Evolutionary conservation across 2,113 vertebrate species (phyloP), one percentile per base, ranked within the genome.

Genomic region (Pachypanchax playfairii): DNA sequence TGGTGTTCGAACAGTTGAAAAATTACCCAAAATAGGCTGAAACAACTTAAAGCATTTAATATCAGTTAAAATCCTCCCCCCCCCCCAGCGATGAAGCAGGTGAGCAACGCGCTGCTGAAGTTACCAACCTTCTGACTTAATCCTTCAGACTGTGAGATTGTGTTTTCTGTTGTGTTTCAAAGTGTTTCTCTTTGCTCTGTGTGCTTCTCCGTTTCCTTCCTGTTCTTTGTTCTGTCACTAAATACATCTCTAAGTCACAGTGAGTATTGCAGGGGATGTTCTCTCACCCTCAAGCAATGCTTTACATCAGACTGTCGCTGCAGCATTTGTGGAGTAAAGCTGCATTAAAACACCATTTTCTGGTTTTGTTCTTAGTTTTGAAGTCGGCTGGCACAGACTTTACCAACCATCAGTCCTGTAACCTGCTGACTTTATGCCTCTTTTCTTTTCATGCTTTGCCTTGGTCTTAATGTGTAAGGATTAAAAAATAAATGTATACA

Each of bases 171-270:
- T 15, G 47, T 58, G 51, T 75, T 61, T 77, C 61, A 67, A 78
- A 78, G 65, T 70, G 65, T 82, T 85, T 75, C 61, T 64, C 71
- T 80, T 70, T 71, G 61, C 74, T 66, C 62, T 18, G 39, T 75
- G 70, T 60, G 65, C 83, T 43, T 73, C 61, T 85, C 38, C 73
- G 61, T 85, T 85, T 87, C 85, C 82, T 89, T 88, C 89, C 86
- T 86, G 84, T 47, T 68, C 86, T 87, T 87, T 87, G 71, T 90
- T 90, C 74, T 71, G 80, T 67, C 8, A 24, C 60, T 65, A 75
- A 79, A 86, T 78, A 75, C 41, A 70, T 65, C 59, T 86, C 54
- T 71, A 63, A 75, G 70, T 79, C 66, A 76, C 77, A 56, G 74
- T 28, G 76, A 69, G 61, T 83, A 75, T 80, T 65, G 39, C 73